These are phyloP conservation scores for Saguinus imperator DNA, from an alignment of 2,113 vertebrate genomes.

Conservation along the genomic window DNA sequence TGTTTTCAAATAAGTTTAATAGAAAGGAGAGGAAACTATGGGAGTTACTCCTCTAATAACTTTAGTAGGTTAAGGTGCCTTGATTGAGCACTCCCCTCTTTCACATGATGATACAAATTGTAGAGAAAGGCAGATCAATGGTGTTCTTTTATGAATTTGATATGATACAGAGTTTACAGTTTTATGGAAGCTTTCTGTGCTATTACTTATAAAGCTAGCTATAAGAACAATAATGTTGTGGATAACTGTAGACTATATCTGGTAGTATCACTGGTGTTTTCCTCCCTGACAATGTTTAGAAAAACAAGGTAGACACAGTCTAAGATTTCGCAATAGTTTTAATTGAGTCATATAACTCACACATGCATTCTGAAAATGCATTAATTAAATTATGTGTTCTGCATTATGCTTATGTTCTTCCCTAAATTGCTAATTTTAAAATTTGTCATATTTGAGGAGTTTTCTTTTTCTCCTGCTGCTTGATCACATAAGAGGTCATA, in stretches of 20 bases:
- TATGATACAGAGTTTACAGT: background rate
- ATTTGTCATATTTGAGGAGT: constrained; percentile 41
- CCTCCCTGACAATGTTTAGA: background rate
- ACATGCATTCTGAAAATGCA: background rate
- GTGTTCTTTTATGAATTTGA: background rate
- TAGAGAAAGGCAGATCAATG: background rate
- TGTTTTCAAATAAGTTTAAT: background rate
- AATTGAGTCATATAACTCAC: background rate
- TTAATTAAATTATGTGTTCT: background rate
- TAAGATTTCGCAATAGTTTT: background rate
- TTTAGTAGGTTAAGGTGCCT: background rate
- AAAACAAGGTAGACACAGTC: background rate
- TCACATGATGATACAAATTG: background rate
- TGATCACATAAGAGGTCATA: constrained; percentile 55
- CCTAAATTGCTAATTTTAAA: constrained; percentile 47
- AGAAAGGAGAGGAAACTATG: background rate
- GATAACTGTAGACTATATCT: accelerated
- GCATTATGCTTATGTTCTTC: constrained; percentile 20
- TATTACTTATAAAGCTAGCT: background rate
- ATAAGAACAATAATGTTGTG: background rate
- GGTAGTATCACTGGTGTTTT: background rate
- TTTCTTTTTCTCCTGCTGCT: constrained; percentile 55
- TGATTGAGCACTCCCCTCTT: background rate
- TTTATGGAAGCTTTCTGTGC: background rate
- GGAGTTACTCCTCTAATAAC: background rate